A percentile compares a stretch with the other conserved stretches of the same genome.
Evolutionary conservation across 2,113 vertebrate genomes (phyloP).

Genomic region (Heterotis niloticus): DNA sequence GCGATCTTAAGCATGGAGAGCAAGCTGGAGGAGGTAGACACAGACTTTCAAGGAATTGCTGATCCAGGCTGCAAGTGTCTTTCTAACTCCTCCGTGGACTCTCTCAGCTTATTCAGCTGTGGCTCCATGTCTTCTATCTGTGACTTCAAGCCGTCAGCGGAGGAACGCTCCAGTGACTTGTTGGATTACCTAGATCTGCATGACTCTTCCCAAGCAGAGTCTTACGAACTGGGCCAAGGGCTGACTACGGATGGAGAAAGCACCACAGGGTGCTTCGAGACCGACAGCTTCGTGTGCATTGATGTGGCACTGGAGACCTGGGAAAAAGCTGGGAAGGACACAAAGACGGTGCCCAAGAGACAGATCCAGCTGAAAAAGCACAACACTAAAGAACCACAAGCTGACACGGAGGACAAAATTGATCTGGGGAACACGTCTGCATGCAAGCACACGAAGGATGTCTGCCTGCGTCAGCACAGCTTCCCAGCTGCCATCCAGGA

Average conservation of each 20-base stretch:
- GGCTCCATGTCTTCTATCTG: constrained; percentile 43
- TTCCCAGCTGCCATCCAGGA: constrained; percentile 48
- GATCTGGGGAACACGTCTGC: background rate
- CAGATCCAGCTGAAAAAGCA: constrained; percentile 79
- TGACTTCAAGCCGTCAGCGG: constrained; percentile 50
- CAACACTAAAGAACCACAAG: constrained; percentile 45
- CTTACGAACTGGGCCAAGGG: constrained; percentile 49
- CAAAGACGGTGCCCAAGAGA: constrained; percentile 80
- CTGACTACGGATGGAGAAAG: constrained; percentile 46
- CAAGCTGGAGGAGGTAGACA: constrained; percentile 57
- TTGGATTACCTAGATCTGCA: constrained; percentile 44
- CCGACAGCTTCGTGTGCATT: constrained; percentile 63
- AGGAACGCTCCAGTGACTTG: constrained; percentile 61
- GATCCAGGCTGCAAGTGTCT: constrained; percentile 56
- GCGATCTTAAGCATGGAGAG: constrained; percentile 44
- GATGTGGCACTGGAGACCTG: constrained; percentile 70
- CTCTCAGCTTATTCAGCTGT: constrained; percentile 61
- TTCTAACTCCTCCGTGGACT: constrained; percentile 49
- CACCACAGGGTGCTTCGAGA: constrained; percentile 58
- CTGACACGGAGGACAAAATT: background rate
- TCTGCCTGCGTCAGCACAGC: constrained; percentile 60
- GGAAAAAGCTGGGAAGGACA: constrained; percentile 52
- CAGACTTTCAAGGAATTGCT: constrained; percentile 50
- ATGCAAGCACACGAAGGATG: constrained; percentile 42
- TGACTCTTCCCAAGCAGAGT: background rate